Base-by-base conservation (phyloP, 2,888 invertebrate species). In the Stenodema calcarata region DNA sequence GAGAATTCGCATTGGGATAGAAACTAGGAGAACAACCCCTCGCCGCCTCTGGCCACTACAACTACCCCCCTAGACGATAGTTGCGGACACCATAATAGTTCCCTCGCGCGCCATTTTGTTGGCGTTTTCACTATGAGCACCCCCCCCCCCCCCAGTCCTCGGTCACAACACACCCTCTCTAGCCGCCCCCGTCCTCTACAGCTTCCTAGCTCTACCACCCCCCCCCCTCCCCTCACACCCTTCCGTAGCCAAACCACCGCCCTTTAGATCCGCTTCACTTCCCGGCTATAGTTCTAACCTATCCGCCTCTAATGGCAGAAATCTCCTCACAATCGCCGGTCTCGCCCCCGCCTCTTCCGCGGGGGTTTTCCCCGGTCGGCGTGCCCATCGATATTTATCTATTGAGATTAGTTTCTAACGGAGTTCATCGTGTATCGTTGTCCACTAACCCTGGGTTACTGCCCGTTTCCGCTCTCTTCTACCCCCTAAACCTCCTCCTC, bases 71-170 rank as follows among this genome's bases (percentile, higher is more conserved):
- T 62, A 62, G 35, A 30, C 85, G 85, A 85, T 85, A 85, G 85
- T 85, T 84, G 75, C 85, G 78, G 54, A 47, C 85, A 50, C 76
- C 78, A 85, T 69, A 79, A 86, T 86, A 86, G 86, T 86, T 86
- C 79, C 73, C 79, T 44, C 76, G 78, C 73, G 70, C 62, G 86
- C 86, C 86, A 86, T 86, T 86, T 86, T 86, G 86, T 86, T 86
- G 78, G 76, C 86, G 86, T 86, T 86, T 86, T 86, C 84, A 86
- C 80, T 80, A 80, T 80, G 11, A 18, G 42, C 18, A 9, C 41
- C 82, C 82, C 11, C 82, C 3, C 80, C 78, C 3, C 18, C 3
- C 18, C 23, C 62, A 7, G 23, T 12, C 27, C 41, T 23, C 42
- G 44, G 35, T 44, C 28, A 7, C n/a, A n/a, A n/a, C n/a, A n/a